Conservation (phyloP, 1,140 invertebrate species). For the Liolophura sinensis region DNA sequence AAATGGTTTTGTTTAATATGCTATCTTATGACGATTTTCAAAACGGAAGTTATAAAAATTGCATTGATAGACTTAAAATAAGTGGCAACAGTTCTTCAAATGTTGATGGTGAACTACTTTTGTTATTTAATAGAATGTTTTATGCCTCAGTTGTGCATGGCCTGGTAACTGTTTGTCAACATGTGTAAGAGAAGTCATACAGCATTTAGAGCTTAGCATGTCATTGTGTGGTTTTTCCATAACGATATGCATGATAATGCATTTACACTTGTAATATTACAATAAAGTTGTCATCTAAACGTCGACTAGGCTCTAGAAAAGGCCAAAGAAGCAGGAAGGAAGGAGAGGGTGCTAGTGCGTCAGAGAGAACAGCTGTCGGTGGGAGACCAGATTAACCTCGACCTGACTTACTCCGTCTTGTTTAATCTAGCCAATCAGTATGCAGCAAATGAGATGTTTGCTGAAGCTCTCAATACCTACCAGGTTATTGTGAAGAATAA, state of each 20-base stretch:
- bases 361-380: conserved; percentile 88
- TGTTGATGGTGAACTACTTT: no score
- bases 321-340: conserved; percentile 93
- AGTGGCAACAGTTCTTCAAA: no score
- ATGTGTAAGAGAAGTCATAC: no score
- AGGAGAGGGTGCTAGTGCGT: conserved; percentile 84
- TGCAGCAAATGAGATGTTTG: conserved; percentile 89
- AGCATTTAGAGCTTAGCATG: no score
- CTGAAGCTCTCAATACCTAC: conserved; percentile 94
- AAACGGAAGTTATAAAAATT: no score
- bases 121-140: no score
- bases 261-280: not conserved
- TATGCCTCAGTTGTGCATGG: no score
- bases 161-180: no score
- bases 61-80: no score
- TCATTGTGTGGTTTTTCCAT: no score
- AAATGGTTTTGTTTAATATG: no score
- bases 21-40: no score
- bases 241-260: not conserved
- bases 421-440: conserved; percentile 95
- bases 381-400: conserved; percentile 86
- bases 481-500: conserved; percentile 69
- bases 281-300: not conserved
- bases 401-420: conserved; percentile 92
- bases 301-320: conserved; percentile 73